Evolutionary conservation across 2,797 vertebrate genomes (phyloP), one percentile per base, ranked within the genome.

Genomic region (Triplophysa yarkandensis): DNA sequence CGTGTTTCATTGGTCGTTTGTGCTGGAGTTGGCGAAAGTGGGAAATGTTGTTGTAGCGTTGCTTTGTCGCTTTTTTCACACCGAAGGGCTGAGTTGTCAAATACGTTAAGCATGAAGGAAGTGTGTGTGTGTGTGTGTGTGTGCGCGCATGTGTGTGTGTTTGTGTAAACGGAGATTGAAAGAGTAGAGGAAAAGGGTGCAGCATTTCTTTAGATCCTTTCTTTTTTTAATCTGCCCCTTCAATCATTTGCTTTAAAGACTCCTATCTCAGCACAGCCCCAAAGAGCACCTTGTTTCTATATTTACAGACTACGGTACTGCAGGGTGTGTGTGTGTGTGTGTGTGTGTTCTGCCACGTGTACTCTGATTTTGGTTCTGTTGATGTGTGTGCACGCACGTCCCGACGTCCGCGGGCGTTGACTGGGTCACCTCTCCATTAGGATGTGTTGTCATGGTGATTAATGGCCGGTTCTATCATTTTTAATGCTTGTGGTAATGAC

Each of bases 401-500:
- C 92, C 88, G 86, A 90, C 89, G 92, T 97, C 94, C 94, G 92
- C 90, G 90, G 91, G 94, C 95, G 91, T 91, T 88, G 87, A 91
- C 90, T 91, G 95, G 97, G 96, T 97, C 96, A 95, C 92, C 93
- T 94, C 93, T 97, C 96, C 95, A 98, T 98, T 98, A 99, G 95
- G 94, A 94, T 50, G 93, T 95, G 98, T 98, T 99, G 97, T 98
- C 96, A 97, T 90, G 92, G 96, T 99, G 97, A 99, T 99, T 98
- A 98, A 99, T 99, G 97, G 97, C 94, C 93, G 94, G 91, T 96
- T 97, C 96, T 97, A 98, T 98, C 96, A 97, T 99, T 95, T 98
- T 98, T 98, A 99, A 99, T 99, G 98, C 96, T 98, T 95, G 98
- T 95, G 94, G 95, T 98, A 98, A 99, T 98, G 96, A 98, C 94